Base-by-base conservation (phyloP, 1,140 invertebrate genomes). In the Brachystomella parvula region DNA sequence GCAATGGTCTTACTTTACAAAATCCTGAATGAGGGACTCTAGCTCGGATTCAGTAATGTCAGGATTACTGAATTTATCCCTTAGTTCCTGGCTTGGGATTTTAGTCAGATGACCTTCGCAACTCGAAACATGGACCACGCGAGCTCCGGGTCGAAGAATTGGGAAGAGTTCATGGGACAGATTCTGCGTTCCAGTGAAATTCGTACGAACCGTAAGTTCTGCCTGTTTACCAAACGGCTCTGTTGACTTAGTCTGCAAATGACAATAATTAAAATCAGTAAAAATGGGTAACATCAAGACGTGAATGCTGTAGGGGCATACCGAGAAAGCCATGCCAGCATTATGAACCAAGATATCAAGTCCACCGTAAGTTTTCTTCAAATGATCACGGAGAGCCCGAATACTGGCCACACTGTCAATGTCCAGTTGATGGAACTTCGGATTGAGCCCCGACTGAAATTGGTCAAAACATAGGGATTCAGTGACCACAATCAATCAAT, bases 51-150 rank as follows among this genome's bases (percentile, higher is more conserved):
- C 35, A 6, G n/a, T n/a, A n/a, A n/a, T n/a, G n/a, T 53, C 15
- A 17, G 49, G 49, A 24, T 24, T 26, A 15, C 12, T 17, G 21
- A 53, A 24, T 24, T 26, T 15, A 24, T 53, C 87, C 87, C 3
- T 70, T 71, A 32, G 82, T 49, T 77, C 75, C 57, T 78, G 71
- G 60, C 81, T 83, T 3, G 83, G 83, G 74, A 83, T 83, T 61
- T 74, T 75, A 21, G 76, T 79, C 29, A 87, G 75, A 74, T 83
- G 83, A 24, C 87, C 87, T 9, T 70, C 73, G 32, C 82, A 82
- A 77, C 88, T 90, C 0, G 87, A 89, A 0, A 92, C 64, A 77
- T 89, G 87, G 0, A 89, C 85, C 29, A 92, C 86, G 76, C 85
- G 81, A 6, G 84, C 87, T 73, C 86, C 83, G 49, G 83, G 77